A percentile compares a stretch with the other conserved stretches of the same genome.
Conservation (phyloP, 2,113 vertebrate genomes). For the Garra rufa region DNA sequence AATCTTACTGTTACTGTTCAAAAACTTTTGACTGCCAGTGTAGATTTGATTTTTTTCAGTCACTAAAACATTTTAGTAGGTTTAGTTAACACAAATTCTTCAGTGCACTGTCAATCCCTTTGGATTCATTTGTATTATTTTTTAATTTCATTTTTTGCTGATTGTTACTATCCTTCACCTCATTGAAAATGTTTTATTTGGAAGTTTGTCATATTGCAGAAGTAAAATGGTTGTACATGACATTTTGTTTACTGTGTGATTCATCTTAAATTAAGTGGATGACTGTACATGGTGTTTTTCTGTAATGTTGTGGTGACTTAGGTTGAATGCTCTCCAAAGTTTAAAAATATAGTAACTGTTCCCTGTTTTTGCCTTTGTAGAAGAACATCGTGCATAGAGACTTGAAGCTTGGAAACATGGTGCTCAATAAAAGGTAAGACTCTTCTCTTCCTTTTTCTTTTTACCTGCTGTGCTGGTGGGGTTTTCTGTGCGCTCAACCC, state of each 20-base stretch:
- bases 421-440: slow-evolving; percentile 97
- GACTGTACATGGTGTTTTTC: background rate
- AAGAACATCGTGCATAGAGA: slow-evolving; percentile 99
- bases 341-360: background rate
- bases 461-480: slow-evolving; percentile 13
- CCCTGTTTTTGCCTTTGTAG: slow-evolving; percentile 71
- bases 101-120: too few relatives aligned
- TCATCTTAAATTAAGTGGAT: background rate
- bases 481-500: background rate
- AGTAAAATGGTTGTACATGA: background rate
- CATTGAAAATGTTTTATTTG: background rate
- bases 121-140: too few relatives aligned
- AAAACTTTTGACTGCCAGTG: too few relatives aligned
- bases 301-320: background rate
- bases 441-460: background rate
- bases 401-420: slow-evolving; percentile 99
- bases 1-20: too few relatives aligned
- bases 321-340: background rate
- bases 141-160: too few relatives aligned
- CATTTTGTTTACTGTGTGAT: background rate
- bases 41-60: too few relatives aligned
- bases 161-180: too few relatives aligned
- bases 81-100: too few relatives aligned
- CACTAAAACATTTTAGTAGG: too few relatives aligned
- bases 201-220: background rate